Evolutionary conservation across 2,888 invertebrate genomes (phyloP).

Genomic region (Meghimatium bilineatum): DNA sequence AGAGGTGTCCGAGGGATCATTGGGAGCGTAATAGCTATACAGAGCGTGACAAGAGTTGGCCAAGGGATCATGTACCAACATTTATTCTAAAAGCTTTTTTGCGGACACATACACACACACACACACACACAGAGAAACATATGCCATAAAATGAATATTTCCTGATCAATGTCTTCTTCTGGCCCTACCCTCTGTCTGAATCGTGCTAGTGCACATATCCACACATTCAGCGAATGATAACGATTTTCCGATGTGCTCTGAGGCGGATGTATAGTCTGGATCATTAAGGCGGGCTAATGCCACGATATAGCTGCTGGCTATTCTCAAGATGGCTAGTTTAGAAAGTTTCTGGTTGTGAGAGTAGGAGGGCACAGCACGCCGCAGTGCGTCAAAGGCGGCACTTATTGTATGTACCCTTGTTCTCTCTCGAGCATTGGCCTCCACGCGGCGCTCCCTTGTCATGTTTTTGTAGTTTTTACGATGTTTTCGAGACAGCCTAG

Average conservation of each 20-base stretch:
- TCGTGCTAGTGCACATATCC: constrained; percentile 91
- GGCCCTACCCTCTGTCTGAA: constrained; percentile 93
- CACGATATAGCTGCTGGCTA: constrained; percentile 94
- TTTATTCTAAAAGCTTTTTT: too few relatives aligned
- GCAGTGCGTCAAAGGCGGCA: constrained; percentile 93
- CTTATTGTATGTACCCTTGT: constrained; percentile 96
- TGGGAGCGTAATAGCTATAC: too few relatives aligned
- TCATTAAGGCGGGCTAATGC: constrained; percentile 88
- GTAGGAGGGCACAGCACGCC: constrained; percentile 90
- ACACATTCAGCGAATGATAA: constrained; percentile 87
- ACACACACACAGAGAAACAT: neutral
- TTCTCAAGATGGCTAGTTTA: constrained; percentile 92
- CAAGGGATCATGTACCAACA: too few relatives aligned
- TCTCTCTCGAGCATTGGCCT: constrained; percentile 94
- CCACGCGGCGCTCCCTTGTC: constrained; percentile 93
- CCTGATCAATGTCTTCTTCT: constrained; percentile 80
- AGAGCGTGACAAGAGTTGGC: too few relatives aligned
- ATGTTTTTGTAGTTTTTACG: constrained; percentile 92
- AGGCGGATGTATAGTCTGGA: constrained; percentile 82
- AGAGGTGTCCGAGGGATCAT: too few relatives aligned
- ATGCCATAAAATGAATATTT: neutral
- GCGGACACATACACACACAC: neutral
- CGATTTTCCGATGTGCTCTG: constrained; percentile 80
- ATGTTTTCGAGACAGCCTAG: constrained; percentile 58
- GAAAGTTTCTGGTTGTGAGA: constrained; percentile 95